These are phyloP conservation scores for Octodonta nipae DNA, from an alignment of 2,888 invertebrate genomes.

Conservation along the genomic window DNA sequence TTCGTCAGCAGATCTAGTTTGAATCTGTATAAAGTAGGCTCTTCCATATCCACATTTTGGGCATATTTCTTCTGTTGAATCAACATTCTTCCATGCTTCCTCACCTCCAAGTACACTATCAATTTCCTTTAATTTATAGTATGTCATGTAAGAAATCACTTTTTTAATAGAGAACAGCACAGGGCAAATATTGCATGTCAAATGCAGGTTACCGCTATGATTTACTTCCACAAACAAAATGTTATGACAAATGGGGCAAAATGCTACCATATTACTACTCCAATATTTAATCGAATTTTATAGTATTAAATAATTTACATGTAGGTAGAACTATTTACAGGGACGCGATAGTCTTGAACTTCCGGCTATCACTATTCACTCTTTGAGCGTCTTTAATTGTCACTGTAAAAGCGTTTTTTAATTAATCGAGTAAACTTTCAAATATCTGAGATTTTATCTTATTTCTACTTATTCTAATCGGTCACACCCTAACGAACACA, in stretches of 20 bases:
- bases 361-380: too few species aligned
- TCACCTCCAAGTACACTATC: slow-evolving; percentile 92
- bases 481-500: too few species aligned
- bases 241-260: slow-evolving; percentile 84
- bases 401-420: too few species aligned
- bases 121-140: slow-evolving; percentile 85
- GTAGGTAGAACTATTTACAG: too few species aligned
- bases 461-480: too few species aligned
- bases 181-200: slow-evolving; percentile 83
- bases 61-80: slow-evolving; percentile 87
- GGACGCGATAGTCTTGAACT: too few species aligned
- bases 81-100: slow-evolving; percentile 95
- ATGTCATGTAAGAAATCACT: slow-evolving; percentile 60
- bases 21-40: slow-evolving; percentile 96
- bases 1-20: slow-evolving; percentile 96
- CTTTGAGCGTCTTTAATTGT: too few species aligned
- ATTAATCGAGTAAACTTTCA: too few species aligned
- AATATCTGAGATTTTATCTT: too few species aligned
- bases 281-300: too few species aligned
- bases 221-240: slow-evolving; percentile 73
- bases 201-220: slow-evolving; percentile 48
- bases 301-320: too few species aligned
- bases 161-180: slow-evolving; percentile 68
- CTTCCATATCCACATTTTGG: slow-evolving; percentile 77
- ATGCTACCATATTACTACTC: slow-evolving; percentile 66